Base-by-base conservation (phyloP, 2,888 invertebrate species). In the Nemurella pictetii region DNA sequence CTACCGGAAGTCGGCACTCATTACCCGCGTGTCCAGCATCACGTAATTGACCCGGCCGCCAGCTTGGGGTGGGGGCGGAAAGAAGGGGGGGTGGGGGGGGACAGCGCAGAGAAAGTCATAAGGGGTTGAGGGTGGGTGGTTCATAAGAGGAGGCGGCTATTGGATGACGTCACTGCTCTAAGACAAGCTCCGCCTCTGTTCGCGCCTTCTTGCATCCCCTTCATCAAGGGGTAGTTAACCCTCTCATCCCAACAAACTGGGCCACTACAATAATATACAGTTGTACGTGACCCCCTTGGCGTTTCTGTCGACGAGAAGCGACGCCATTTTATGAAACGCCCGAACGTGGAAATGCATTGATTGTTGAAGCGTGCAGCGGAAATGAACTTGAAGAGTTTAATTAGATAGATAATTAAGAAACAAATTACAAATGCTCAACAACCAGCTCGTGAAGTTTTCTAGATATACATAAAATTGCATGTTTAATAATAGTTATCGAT, bases 121-220 rank as follows among this genome's bases (percentile, higher is more conserved):
- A 55, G 55, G 55, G 55, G 55, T 12, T 55, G 78, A 26, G 84
- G 80, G 80, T 30, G 77, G 84, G 35, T 78, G 55, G 78, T 29
- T 30, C n/a, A 55, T 77, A 55, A 27, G 84, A 72, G 81, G 80
- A 36, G 72, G 73, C 30, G 84, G 72, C 55, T 55, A 55, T 55
- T 55, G 72, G 55, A 7, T 82, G 84, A 85, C 84, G 84, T 85
- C 84, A 85, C 36, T 85, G 81, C 82, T 85, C 75, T 77, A 28
- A 82, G 81, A 32, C 55, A 78, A 27, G 84, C 84, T 77, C 30
- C 84, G 78, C 84, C 84, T 35, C 35, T 28, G 26, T 77, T 78
- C 55, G 30, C 84, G 84, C 84, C 83, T 35, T 36, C 36, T 36
- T 30, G 35, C 80, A 30, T 73, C 32, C 72, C 27, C 72, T 28